phyloP scores from a whole-genome alignment of 2,797 vertebrate species.

The Microchirus variegatus region DNA sequence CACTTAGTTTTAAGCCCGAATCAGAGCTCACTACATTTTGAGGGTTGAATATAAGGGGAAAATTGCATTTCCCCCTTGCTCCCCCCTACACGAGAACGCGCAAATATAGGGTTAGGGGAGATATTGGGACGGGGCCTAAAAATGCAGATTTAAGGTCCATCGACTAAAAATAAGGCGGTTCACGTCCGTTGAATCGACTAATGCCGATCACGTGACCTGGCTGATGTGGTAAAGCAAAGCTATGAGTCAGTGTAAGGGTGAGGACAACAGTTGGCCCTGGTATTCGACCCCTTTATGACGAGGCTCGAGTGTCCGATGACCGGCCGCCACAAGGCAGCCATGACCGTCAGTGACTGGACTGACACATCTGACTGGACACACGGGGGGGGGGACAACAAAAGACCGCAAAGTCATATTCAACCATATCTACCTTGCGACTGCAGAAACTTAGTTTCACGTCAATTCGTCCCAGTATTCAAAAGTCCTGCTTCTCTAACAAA shows the following conservation, averaged over 20 bases:
- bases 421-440: neutral
- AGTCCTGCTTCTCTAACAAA: too few species aligned
- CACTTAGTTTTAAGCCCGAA: too few species aligned
- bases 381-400: slow-evolving; percentile 12
- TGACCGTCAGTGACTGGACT: slow-evolving; percentile 21
- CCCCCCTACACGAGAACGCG: too few species aligned
- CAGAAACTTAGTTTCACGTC: too few species aligned
- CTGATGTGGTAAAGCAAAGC: neutral
- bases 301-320: slow-evolving; percentile 29
- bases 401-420: neutral
- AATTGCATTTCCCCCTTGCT: too few species aligned
- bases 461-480: too few species aligned
- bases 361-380: slow-evolving; percentile 6
- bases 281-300: slow-evolving; percentile 14
- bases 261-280: slow-evolving; percentile 8
- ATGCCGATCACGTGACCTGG: neutral
- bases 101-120: too few species aligned
- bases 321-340: slow-evolving; percentile 24
- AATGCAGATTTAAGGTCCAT: too few species aligned
- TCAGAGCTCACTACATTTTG: too few species aligned
- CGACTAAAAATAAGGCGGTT: neutral
- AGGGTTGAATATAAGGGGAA: too few species aligned
- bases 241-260: neutral
- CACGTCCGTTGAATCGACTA: neutral
- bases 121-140: too few species aligned